Percentiles rank a stretch among this genome's conserved stretches.
These are phyloP conservation scores for Betta splendens DNA, from an alignment of 2,797 vertebrate genomes.

Conservation along the genomic window DNA sequence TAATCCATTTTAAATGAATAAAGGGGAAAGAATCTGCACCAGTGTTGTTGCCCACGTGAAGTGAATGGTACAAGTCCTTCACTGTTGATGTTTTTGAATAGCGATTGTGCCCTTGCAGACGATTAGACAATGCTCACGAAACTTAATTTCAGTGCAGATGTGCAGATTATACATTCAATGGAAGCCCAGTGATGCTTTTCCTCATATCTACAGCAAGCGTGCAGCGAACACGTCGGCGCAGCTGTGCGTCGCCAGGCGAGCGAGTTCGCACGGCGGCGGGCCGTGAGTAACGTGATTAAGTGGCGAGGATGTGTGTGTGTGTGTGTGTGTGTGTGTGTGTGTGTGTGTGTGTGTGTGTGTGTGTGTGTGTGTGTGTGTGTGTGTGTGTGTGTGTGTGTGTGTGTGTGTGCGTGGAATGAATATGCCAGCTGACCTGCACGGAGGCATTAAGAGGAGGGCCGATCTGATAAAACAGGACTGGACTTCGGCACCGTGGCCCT, in stretches of 20 bases:
- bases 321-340: not conserved
- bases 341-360: constrained; percentile 17
- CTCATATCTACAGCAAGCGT: not conserved
- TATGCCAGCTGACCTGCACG: constrained; percentile 71
- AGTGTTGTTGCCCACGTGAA: constrained; percentile 34
- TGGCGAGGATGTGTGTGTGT: constrained; percentile 39
- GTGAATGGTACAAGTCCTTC: constrained; percentile 29
- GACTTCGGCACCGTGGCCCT: constrained; percentile 48
- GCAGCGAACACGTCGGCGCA: not conserved
- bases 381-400: not conserved
- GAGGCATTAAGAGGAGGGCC: constrained; percentile 56
- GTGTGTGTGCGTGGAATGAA: constrained; percentile 44
- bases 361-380: no score
- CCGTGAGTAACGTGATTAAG: constrained; percentile 60
- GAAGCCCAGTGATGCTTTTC: not conserved
- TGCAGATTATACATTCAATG: constrained; percentile 4
- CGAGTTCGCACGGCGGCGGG: not conserved
- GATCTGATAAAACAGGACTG: constrained; percentile 63
- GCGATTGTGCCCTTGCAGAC: constrained; percentile 24
- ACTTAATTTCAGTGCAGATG: constrained; percentile 19
- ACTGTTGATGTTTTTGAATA: constrained; percentile 20
- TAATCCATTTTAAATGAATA: constrained; percentile 49
- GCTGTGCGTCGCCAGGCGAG: not conserved
- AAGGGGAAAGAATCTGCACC: constrained; percentile 35
- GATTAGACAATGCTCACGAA: constrained; percentile 29